Evolutionary conservation across 1,140 invertebrate species (phyloP), one percentile per base, ranked within the genome.

Genomic region (Potamilus streckersoni): DNA sequence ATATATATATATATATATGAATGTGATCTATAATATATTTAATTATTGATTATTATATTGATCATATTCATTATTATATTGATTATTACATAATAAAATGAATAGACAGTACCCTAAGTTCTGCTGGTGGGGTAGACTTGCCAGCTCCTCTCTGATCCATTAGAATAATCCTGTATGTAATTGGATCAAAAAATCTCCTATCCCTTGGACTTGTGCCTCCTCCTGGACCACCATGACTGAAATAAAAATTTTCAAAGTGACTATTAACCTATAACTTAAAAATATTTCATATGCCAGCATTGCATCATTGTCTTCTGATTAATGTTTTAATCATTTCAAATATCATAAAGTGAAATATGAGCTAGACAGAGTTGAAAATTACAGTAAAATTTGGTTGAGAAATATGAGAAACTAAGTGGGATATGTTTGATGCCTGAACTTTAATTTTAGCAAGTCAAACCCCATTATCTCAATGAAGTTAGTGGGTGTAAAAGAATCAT

Each of bases 91-190:
- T 4, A 38, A 38, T 6, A 38, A 38, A 38, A 38, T 38, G 38
- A 38, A 38, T 38, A 6, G 38, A 38, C 38, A 38, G 38, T 75
- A 89, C 87, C 83, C 80, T 85, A 0, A 90, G 80, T 69, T 88
- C 87, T 65, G 86, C 88, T 38, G 84, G 16, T 38, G 89, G 89
- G 19, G 80, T 83, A 27, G 88, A 89, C 65, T 89, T 82, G 23
- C 89, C 89, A 66, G 80, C 76, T 27, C 89, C 89, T 74, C 89
- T 78, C 77, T 90, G 89, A 76, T 90, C 88, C 79, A 89, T 86
- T 17, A 89, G 70, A 57, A 90, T 82, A 31, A 89, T 85, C 66
- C 86, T 76, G 78, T 90, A 90, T 2, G 76, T 80, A 11, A 76
- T 64, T 23, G 89, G 89, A 73, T 90, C 89, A 84, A 89, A 90